Percentiles rank a stretch among this genome's conserved stretches.
phyloP scores from a whole-genome alignment of 2,888 invertebrate genomes.

The Drosophila meridionalis region DNA sequence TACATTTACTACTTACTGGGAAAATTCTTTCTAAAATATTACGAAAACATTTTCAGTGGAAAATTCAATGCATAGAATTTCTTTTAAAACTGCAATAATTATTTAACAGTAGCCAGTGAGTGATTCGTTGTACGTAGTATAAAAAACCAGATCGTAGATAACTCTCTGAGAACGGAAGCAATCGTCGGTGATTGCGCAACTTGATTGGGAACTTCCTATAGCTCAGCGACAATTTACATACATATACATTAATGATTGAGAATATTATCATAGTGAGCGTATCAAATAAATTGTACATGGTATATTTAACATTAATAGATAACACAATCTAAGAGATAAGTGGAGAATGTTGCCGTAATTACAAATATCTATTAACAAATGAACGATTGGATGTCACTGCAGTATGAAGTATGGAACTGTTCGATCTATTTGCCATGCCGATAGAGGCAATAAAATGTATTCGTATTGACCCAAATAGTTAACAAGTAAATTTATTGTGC shows the following conservation, averaged over 20 bases:
- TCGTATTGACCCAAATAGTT: conserved; percentile 59
- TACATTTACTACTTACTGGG: neutral
- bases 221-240: conserved; percentile 8
- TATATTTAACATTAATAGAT: conserved; percentile 10
- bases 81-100: neutral
- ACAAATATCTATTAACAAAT: conserved; percentile 16
- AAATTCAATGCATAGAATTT: neutral
- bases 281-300: conserved; percentile 14
- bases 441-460: conserved; percentile 33
- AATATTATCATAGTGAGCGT: conserved; percentile 6
- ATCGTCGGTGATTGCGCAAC: conserved; percentile 22
- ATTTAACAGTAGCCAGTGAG: neutral
- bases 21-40: neutral
- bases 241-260: neutral
- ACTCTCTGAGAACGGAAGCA: conserved; percentile 38
- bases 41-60: neutral
- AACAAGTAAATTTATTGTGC: conserved; percentile 41
- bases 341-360: conserved; percentile 7
- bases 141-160: conserved; percentile 1
- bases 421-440: conserved; percentile 7
- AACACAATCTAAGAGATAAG: conserved; percentile 27
- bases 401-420: neutral
- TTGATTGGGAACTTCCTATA: conserved; percentile 38
- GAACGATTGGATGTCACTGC: neutral
- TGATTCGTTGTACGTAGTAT: neutral